These are phyloP conservation scores for Cynopterus brachyotis DNA, from an alignment of 2,113 vertebrate species.

Conservation along the genomic window DNA sequence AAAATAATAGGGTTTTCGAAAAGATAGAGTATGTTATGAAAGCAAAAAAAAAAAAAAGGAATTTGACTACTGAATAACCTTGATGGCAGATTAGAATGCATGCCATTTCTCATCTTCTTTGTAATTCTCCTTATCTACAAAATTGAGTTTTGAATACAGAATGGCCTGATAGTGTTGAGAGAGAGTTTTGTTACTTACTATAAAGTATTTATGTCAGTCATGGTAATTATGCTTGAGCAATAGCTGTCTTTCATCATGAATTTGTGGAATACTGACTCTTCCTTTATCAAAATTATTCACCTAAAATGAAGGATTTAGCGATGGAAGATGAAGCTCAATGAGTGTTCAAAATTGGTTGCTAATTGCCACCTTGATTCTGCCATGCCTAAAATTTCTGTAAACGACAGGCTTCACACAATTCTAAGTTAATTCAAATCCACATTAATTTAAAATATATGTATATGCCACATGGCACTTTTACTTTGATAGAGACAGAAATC, in stretches of 20 bases:
- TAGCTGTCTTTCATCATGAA: not conserved
- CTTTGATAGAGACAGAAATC: not conserved
- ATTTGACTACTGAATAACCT: conserved; percentile 28
- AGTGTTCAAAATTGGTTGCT: not conserved
- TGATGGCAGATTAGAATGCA: conserved; percentile 51
- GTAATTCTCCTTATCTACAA: conserved; percentile 55
- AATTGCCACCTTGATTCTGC: conserved; percentile 9
- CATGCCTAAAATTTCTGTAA: conserved; percentile 4
- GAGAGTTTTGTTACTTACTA: conserved; percentile 34
- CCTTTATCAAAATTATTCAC: conserved; percentile 23
- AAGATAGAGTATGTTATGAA: not conserved
- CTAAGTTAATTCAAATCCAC: conserved; percentile 19
- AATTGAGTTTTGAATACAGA: conserved; percentile 37
- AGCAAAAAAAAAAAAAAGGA: not conserved
- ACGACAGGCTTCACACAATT: conserved; percentile 5
- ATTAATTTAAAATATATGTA: conserved; percentile 36
- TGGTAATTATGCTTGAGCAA: not conserved
- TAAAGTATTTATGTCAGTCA: conserved; percentile 44
- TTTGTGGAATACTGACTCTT: conserved; percentile 6
- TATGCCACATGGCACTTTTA: not conserved
- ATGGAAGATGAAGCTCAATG: not conserved
- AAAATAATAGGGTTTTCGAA: conserved; percentile 46
- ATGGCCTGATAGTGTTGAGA: not conserved
- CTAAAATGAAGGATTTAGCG: not conserved
- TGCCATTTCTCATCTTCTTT: conserved; percentile 43